A percentile compares a stretch with the other conserved stretches of the same genome.
phyloP scores from a whole-genome alignment of 2,888 invertebrate species.

The Agrilus mali region DNA sequence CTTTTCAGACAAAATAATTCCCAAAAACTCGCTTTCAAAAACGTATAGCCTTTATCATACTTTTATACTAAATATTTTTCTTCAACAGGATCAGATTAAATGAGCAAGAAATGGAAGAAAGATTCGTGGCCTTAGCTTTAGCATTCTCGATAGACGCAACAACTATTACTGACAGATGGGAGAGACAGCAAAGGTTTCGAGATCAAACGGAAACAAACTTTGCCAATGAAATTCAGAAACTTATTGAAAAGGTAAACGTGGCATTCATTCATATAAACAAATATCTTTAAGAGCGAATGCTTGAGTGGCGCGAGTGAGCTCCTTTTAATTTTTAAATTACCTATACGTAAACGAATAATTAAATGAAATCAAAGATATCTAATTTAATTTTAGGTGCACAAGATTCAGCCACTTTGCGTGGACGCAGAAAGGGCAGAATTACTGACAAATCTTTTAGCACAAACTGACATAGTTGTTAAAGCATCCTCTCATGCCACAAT shows the following conservation, averaged over 20 bases:
- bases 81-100: constrained; percentile 26
- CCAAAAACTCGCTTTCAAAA: no score
- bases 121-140: constrained; percentile 41
- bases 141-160: constrained; percentile 46
- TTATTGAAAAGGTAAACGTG: constrained; percentile 25
- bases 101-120: constrained; percentile 37
- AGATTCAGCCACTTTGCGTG: constrained; percentile 36
- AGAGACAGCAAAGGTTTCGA: constrained; percentile 41
- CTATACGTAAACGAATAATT: no score
- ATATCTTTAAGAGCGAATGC: no score
- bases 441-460: constrained; percentile 37
- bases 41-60: no score
- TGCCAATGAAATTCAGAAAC: constrained; percentile 37
- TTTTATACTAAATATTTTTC: background rate
- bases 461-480: constrained; percentile 31
- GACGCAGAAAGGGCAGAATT: constrained; percentile 40
- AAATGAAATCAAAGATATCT: no score
- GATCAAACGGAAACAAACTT: constrained; percentile 48
- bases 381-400: constrained; percentile 16
- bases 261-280: no score
- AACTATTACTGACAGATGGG: constrained; percentile 40
- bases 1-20: no score
- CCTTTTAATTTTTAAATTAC: no score
- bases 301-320: no score
- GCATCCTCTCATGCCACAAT: constrained; percentile 27